These are phyloP conservation scores for Bufo gargarizans DNA, from an alignment of 2,113 vertebrate genomes.

Conservation along the genomic window DNA sequence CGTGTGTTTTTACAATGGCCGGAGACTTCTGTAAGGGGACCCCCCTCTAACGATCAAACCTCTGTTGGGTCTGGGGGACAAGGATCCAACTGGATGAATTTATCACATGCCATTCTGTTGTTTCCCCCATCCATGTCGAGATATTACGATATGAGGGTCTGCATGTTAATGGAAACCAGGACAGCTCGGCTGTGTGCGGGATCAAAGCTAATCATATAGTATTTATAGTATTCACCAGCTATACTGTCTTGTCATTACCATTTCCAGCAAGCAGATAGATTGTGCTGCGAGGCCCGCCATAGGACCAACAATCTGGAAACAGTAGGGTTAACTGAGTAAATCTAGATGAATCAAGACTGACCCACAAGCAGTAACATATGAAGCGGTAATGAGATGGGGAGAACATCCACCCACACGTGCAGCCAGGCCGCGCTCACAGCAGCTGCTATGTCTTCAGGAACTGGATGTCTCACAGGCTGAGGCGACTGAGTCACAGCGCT, in stretches of 20 bases:
- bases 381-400: conserved; percentile 45
- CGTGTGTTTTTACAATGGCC: no score
- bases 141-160: no score
- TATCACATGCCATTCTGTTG: no score
- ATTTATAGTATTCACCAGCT: no score
- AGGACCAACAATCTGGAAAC: not conserved
- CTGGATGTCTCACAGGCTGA: conserved; percentile 46
- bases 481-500: conserved; percentile 44
- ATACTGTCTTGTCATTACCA: not conserved
- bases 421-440: conserved; percentile 38
- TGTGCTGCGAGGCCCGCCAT: not conserved
- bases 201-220: no score
- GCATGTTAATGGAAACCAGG: no score
- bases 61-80: no score
- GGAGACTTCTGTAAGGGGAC: no score
- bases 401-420: conserved; percentile 55
- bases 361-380: conserved; percentile 50
- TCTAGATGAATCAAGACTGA: conserved; percentile 48
- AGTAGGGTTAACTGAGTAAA: conserved; percentile 25
- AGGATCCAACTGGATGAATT: no score
- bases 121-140: no score
- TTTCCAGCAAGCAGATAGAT: not conserved
- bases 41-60: no score
- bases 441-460: conserved; percentile 51
- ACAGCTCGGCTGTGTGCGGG: no score